Evolutionary conservation across 2,888 invertebrate species (phyloP), one percentile per base, ranked within the genome.

Genomic region (Eumacrocentrus americanus): DNA sequence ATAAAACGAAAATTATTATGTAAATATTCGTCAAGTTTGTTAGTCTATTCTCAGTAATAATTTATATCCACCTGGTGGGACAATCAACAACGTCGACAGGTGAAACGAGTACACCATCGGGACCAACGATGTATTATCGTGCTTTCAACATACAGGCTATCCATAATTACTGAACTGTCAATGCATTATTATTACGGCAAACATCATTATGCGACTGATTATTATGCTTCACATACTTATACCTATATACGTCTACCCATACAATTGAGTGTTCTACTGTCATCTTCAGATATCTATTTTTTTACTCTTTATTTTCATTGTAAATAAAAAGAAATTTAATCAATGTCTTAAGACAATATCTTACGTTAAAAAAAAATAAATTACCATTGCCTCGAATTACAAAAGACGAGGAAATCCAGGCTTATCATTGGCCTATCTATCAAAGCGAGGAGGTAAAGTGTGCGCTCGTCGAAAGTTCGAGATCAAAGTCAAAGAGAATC

Each of bases 401-500:
- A 20, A 12, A 16, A 40, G 7, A 40, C 6, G 11, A 12, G 4
- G 6, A 12, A 12, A 40, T 46, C n/a, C n/a, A n/a, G n/a, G n/a
- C n/a, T n/a, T 44, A 58, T 51, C 51, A 35, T 34, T 16, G 5
- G 22, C 25, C 29, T 22, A 58, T 44, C 51, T 44, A 44, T 42
- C 44, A 52, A 58, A 52, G 35, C 42, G 25, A 22, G 34, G 25
- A 22, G 44, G 12, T 46, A 14, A 14, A 52, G 40, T 40, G 46
- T 48, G 12, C 25, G 46, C 58, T 53, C 46, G 37, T 46, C 29
- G 47, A 48, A 53, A 58, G 42, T 58, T 55, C 29, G 44, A 23
- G 42, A 62, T 62, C 58, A 62, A 62, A 62, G 58, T 51, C 58
- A 58, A 62, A 58, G 58, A 38, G 38, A 62, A 55, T 58, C 42